These are phyloP conservation scores for Tenthredo livida DNA, from an alignment of 2,888 invertebrate species.

Conservation along the genomic window DNA sequence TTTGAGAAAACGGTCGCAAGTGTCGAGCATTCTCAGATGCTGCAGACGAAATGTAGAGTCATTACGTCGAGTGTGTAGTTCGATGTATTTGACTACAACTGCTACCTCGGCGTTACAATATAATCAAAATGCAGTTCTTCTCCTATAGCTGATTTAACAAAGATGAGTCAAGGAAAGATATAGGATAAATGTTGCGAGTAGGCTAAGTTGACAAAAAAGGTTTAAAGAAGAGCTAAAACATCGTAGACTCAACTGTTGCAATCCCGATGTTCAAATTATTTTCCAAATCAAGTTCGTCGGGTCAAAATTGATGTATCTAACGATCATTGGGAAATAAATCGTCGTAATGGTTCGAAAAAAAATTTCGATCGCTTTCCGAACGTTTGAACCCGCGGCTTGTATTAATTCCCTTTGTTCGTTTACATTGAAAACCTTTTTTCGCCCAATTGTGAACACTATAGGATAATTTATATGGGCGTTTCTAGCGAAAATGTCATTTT, in stretches of 20 bases:
- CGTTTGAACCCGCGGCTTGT: not conserved
- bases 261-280: not conserved
- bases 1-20: not conserved
- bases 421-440: not conserved
- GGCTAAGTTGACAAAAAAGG: not conserved
- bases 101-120: not conserved
- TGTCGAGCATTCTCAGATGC: slow-evolving; percentile 17
- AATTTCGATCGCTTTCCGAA: not conserved
- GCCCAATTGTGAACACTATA: not conserved
- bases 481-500: too few species aligned
- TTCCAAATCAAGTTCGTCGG: not conserved
- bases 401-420: slow-evolving; percentile 5
- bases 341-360: not conserved
- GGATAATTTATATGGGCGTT: slow-evolving; percentile 26
- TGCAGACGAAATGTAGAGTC: not conserved
- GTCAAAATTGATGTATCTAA: not conserved
- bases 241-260: not conserved
- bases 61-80: slow-evolving; percentile 17
- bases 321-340: not conserved
- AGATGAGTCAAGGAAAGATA: not conserved
- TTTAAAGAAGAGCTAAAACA: not conserved
- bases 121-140: slow-evolving; percentile 35
- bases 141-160: slow-evolving; percentile 3
- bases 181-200: not conserved
- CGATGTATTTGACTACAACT: not conserved